Base-by-base conservation (phyloP, 1,140 invertebrate species). In the Aradophagus sp. region DNA sequence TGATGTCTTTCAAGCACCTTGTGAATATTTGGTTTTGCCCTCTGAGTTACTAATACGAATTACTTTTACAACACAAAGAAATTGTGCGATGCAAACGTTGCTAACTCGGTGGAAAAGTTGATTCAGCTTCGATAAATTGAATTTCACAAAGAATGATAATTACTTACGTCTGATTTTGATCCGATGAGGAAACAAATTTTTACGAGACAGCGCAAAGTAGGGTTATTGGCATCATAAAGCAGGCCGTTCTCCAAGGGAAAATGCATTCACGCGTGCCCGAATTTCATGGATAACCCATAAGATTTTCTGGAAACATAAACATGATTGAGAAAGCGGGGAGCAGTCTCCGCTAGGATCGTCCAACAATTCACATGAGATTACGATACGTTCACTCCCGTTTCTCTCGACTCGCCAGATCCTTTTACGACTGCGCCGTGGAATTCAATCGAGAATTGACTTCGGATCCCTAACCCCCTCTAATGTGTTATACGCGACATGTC, bases 391-490 rank as follows among this genome's bases (percentile, higher is more conserved):
- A 76, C 77, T 79, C 70, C 56, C 61, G 42, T 78, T 69, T 69
- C 45, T 44, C 56, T 32, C 55, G 55, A 48, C 74, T 65, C 59
- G 16, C 75, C 73, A 73, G 53, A 75, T 77, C 76, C 77, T 73
- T 82, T 83, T 82, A 82, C 78, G 80, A 81, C 71, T 66, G 69
- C 76, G 75, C 77, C 80, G 77, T 77, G 74, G 50, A 77, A 82
- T 82, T 77, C 70, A 76, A 79, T 77, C 73, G 76, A 74, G 63
- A 55, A 65, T 62, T 42, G 65, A 61, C 41, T 35, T 34, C 41
- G 41, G 20, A 48, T 50, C 31, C 34, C 38, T 10, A 36, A 59
- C 58, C 58, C 34, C 26, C 14, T 74, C 44, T 48, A 58, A 50
- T 62, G 34, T 42, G 45, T 59, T 59, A 58, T 47, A 63, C 45